Evolutionary conservation across 1,140 invertebrate genomes (phyloP).

Genomic region (Drosophila ercepeae): DNA sequence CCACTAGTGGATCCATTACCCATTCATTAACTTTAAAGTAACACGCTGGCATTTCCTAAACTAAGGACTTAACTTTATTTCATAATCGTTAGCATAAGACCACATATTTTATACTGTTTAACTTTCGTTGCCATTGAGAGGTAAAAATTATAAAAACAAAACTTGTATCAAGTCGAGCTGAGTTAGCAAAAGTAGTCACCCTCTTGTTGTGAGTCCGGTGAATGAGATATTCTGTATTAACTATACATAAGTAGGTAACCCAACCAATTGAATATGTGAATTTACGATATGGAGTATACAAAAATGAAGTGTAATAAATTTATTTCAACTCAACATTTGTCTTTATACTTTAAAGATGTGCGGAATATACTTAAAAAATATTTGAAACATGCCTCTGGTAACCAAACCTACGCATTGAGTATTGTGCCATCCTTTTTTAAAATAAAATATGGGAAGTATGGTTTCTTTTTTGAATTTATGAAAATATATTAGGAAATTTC

Average conservation of each 20-base stretch:
- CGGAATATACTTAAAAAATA: background rate
- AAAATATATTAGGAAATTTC: no score
- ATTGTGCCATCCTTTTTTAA: background rate
- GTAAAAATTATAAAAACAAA: conserved; percentile 48
- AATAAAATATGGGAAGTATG: background rate
- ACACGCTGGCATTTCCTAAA: conserved; percentile 36
- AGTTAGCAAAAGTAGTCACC: conserved; percentile 40
- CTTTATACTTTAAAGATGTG: no score
- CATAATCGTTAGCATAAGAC: conserved; percentile 50
- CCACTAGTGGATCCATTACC: conserved; percentile 40
- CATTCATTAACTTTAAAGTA: conserved; percentile 3
- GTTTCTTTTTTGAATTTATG: background rate
- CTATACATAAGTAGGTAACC: conserved; percentile 65
- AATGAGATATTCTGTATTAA: conserved; percentile 41
- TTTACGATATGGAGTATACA: conserved; percentile 38
- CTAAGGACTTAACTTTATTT: conserved; percentile 64
- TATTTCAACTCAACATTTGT: conserved; percentile 31
- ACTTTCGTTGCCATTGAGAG: conserved; percentile 57
- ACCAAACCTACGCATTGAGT: conserved; percentile 9
- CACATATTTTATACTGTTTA: conserved; percentile 53
- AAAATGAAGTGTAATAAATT: conserved; percentile 58
- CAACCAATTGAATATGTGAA: conserved; percentile 64
- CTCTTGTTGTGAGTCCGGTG: conserved; percentile 34
- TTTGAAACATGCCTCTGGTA: background rate
- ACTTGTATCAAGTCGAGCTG: conserved; percentile 76